Base-by-base conservation (phyloP, 2,113 vertebrate species). In the Chloebia gouldiae region DNA sequence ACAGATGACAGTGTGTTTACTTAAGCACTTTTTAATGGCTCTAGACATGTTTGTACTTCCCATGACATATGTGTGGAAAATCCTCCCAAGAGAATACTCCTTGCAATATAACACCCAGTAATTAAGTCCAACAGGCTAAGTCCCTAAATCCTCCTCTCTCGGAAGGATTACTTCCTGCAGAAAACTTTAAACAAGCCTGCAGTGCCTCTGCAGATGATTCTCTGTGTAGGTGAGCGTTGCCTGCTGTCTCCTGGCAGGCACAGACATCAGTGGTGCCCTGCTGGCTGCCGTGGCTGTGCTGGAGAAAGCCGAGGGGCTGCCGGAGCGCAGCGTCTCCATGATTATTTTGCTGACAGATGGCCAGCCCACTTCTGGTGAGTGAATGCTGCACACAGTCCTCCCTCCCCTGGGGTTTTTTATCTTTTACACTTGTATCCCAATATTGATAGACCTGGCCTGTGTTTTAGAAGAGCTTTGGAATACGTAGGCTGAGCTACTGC, bases 281-380 rank as follows among this genome's bases (percentile, higher is more conserved):
- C 84, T 99, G 88, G 24, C 95, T 64, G 99, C 98, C 1, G 97
- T 98, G 24, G 25, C 24, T 0, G 51, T 97, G 81, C 96, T 99
- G 94, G 97, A 98, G 1, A 84, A 13, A 33, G 95, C 94, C 6
- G 56, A 98, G 51, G 59, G 82, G 54, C 63, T 98, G 66, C 97
- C 97, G 2, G 47, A 95, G 2, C 91, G 81, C 18, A 98, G 98
- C 2, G 88, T 98, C 11, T 98, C 99, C 37, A 98, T 99, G 92
- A 97, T 99, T 21, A 98, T 99, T 93, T 95, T 99, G 82, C 98
- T 99, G 95, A 99, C 99, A 2, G 99, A 99, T 6, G 99, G 99
- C 59, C 98, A 99, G 79, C 99, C 99, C 80, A 99, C 98, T 4
- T 13, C 81, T 88, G 99, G 99, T 99, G 93, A 92, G 90, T 70